Evolutionary conservation across 1,140 invertebrate genomes (phyloP), one percentile per base, ranked within the genome.

Genomic region (Caenorhabditis latens): DNA sequence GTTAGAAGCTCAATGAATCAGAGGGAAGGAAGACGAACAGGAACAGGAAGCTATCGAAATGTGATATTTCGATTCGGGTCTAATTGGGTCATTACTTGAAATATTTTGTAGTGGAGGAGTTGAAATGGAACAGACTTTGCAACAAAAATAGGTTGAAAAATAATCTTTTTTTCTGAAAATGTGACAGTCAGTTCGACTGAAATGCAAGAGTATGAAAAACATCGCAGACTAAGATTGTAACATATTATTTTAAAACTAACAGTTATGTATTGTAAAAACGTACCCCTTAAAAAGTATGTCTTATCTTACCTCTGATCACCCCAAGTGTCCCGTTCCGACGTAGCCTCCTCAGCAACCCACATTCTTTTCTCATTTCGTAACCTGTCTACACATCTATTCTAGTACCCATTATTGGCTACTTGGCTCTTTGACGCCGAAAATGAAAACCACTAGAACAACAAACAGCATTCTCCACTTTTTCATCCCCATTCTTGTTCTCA

Each of bases 41-140:
- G 71, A 79, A 79, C 71, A 79, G 71, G 71, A 79, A 79, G 71
- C 5, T 24, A 11, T 50, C 46, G 46, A 53, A 48, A 79, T 79
- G 43, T 79, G 71, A 32, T 79, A 24, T 79, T 79, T 50, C n/a
- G 40, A 32, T 63, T 32, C 8, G 9, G 32, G 32, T 32, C 32
- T 11, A 63, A 2, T 32, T 63, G 21, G 61, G 14, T 32, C 9
- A 63, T 32, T 40, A 40, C 2, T 8, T 9, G 58, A 63, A 63
- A 24, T 63, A 19, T n/a, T 32, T 32, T 32, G 32, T 32, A 32
- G 32, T 32, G 55, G 3, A 2, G 14, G 4, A 58, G 14, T 58
- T 58, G 50, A 53, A 58, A 58, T 58, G 55, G n/a, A 19, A 5
- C 6, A n/a, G 55, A 1, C 6, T 6, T 19, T 19, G 1, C n/a